phyloP scores from a whole-genome alignment of 2,113 vertebrate species.

The Pipa parva region DNA sequence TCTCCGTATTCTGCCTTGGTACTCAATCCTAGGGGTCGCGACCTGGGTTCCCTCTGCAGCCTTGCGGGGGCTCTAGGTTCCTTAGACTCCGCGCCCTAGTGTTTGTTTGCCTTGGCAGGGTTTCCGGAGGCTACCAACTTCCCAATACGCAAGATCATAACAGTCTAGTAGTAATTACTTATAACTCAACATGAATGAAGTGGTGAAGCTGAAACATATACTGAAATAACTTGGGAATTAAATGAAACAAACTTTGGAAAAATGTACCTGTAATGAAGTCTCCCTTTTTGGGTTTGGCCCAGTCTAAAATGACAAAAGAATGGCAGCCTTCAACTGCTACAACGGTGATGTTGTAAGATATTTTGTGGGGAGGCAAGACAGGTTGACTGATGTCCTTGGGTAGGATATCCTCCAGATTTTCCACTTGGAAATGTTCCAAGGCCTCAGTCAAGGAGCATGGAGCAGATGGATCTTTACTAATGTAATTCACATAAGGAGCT shows the following conservation, averaged over 20 bases:
- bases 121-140: no score
- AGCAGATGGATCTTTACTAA: conserved; percentile 82
- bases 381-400: conserved; percentile 66
- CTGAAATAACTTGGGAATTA: not conserved
- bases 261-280: conserved; percentile 88
- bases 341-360: conserved; percentile 87
- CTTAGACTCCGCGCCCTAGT: no score
- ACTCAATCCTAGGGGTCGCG: no score
- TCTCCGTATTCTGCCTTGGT: no score
- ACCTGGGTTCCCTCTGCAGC: no score
- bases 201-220: no score
- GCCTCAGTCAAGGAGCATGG: conserved; percentile 95
- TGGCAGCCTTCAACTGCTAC: conserved; percentile 96
- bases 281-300: conserved; percentile 77
- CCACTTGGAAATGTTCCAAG: conserved; percentile 92
- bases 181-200: no score
- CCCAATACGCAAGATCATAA: no score
- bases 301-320: conserved; percentile 95
- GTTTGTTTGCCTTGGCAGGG: no score
- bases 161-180: no score
- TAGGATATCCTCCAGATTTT: conserved; percentile 80
- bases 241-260: conserved; percentile 6
- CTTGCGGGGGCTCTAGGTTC: no score
- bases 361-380: conserved; percentile 64
- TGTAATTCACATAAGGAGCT: conserved; percentile 95